Conservation (phyloP, 2,113 vertebrate species). For the Salvelinus alpinus region DNA sequence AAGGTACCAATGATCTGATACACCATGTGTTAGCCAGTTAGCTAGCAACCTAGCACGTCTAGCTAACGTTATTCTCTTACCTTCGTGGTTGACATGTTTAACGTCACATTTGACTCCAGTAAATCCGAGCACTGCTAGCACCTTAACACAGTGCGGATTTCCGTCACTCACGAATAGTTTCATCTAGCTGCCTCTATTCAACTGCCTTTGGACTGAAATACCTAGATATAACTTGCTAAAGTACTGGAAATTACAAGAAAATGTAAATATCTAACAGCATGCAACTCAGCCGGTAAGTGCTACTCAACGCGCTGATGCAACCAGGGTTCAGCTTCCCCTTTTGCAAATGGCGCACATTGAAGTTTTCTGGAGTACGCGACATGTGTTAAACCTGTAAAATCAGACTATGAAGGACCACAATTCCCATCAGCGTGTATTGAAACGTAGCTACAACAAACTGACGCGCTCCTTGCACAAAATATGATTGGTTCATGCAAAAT, state of each 20-base stretch:
- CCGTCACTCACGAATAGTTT: slow-evolving; percentile 81
- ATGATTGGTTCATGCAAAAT: slow-evolving; percentile 52
- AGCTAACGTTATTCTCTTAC: slow-evolving; percentile 60
- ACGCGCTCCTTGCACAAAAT: background rate
- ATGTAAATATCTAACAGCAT: slow-evolving; percentile 2
- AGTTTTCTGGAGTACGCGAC: slow-evolving; percentile 53
- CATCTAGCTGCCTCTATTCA: slow-evolving; percentile 63
- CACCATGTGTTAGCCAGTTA: background rate
- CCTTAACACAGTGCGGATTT: slow-evolving; percentile 82
- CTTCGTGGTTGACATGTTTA: slow-evolving; percentile 74
- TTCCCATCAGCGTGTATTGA: background rate
- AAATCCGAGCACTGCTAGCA: slow-evolving; percentile 75
- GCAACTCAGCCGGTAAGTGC: slow-evolving; percentile 45
- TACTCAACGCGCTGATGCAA: slow-evolving; percentile 62
- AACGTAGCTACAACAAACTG: rapidly evolving
- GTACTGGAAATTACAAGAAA: slow-evolving; percentile 8
- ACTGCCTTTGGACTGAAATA: background rate
- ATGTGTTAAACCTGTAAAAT: background rate
- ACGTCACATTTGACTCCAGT: slow-evolving; percentile 69
- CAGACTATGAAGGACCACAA: background rate
- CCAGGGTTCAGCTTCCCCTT: slow-evolving; percentile 3
- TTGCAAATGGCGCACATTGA: slow-evolving; percentile 59
- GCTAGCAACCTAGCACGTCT: background rate
- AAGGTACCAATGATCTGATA: background rate
- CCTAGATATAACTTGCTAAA: background rate